Evolutionary conservation across 2,888 invertebrate genomes (phyloP).

Genomic region (Zygothrica quintamaculata): DNA sequence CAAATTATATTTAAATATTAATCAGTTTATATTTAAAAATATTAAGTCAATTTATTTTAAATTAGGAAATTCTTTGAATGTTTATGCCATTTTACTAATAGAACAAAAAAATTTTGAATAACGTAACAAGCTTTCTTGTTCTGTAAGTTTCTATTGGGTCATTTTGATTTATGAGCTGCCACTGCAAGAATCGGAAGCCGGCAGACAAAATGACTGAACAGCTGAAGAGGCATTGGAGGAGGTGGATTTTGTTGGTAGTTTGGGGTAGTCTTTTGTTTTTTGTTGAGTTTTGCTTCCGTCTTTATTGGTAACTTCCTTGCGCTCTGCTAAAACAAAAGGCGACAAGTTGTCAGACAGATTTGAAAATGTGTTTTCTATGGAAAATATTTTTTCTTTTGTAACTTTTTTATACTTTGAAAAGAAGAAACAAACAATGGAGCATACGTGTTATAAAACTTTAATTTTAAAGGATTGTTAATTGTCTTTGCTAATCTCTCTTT

Average conservation of each 20-base stretch:
- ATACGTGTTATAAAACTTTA: slow-evolving; percentile 54
- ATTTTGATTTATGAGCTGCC: slow-evolving; percentile 62
- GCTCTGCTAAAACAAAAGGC: slow-evolving; percentile 49
- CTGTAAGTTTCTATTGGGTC: slow-evolving; percentile 17
- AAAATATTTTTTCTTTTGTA: slow-evolving; percentile 1
- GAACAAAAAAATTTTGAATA: too few relatives aligned
- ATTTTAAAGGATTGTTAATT: slow-evolving; percentile 19
- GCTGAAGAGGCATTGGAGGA: slow-evolving; percentile 12
- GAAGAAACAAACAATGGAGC: slow-evolving; percentile 60
- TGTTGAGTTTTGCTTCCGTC: slow-evolving; percentile 32
- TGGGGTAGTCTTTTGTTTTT: slow-evolving; percentile 21
- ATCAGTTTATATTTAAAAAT: too few relatives aligned
- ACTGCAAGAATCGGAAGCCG: slow-evolving; percentile 45
- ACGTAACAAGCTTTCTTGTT: not conserved
- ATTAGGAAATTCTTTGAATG: too few relatives aligned
- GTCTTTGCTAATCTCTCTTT: slow-evolving; percentile 41
- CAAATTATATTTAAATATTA: too few relatives aligned
- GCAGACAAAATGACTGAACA: slow-evolving; percentile 41
- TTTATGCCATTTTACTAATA: too few relatives aligned
- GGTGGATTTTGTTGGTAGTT: slow-evolving; percentile 23
- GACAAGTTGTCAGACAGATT: slow-evolving; percentile 43
- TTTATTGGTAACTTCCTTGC: slow-evolving; percentile 18
- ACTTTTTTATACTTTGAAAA: slow-evolving; percentile 4
- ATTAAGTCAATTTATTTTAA: too few relatives aligned
- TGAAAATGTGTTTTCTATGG: slow-evolving; percentile 29